Evolutionary conservation across 2,797 vertebrate species (phyloP), one percentile per base, ranked within the genome.

Genomic region (Perdix hodgsoniae): DNA sequence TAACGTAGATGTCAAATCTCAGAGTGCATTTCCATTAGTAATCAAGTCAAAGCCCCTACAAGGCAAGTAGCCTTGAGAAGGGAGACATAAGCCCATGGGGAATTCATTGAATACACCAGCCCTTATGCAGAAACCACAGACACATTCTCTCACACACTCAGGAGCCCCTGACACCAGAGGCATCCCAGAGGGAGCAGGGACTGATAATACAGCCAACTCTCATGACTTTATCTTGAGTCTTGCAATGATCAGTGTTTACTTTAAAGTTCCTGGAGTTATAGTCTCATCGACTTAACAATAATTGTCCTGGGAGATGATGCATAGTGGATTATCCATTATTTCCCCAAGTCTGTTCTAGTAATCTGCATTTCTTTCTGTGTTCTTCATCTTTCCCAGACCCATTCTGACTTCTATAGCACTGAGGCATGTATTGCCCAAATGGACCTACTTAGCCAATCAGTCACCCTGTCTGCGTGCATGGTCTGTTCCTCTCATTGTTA

Each of bases 181-280:
- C 61, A 71, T 74, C 64, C 59, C 54, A 90, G 59, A 61, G 42
- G n/a, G 45, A 29, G 19, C 35, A 12, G 24, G 16, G 21, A 10
- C 47, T 81, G 56, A 19, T 74, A 91, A 57, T 60, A 45, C 19
- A 80, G 72, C 86, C 86, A 93, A 17, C 17, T 93, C 57, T 74
- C 44, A 94, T 44, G 50, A 89, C 42, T 92, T 86, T 73, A 60
- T 86, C 27, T 47, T 42, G 37, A 73, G 70, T 87, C 35, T 89
- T 85, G 11, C 54, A 75, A 57, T 19, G 9, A 37, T 37, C 26
- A 82, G 9, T 80, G 65, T 88, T 94, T 94, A 74, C 84, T 90
- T 91, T 91, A 60, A 83, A 85, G 88, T 93, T 96, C 14, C 35
- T 56, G 14, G 49, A 86, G 65, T 67, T 23, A 79, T 23, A 76